A percentile compares a stretch with the other conserved stretches of the same genome.
phyloP scores from a whole-genome alignment of 2,797 vertebrate genomes.

The Phoebastria nigripes region DNA sequence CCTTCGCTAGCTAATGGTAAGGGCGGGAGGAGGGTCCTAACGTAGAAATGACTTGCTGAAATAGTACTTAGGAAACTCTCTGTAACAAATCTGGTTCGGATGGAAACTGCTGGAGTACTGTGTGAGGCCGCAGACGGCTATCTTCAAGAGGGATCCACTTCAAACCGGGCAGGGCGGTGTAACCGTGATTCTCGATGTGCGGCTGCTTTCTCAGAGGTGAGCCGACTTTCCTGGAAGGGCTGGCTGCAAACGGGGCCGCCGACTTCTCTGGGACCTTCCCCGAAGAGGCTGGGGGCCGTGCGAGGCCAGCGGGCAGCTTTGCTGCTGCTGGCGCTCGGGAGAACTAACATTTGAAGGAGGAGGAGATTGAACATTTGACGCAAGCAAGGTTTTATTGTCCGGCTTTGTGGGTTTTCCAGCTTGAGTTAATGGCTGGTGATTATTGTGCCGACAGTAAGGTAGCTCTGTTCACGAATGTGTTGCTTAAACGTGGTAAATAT shows the following conservation, averaged over 20 bases:
- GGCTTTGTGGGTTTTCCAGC: background rate
- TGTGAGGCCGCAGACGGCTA: rapidly evolving
- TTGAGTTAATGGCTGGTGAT: background rate
- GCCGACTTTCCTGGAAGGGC: background rate
- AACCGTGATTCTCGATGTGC: rapidly evolving
- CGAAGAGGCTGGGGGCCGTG: background rate
- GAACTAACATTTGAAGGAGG: background rate
- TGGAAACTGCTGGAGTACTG: background rate
- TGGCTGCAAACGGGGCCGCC: background rate
- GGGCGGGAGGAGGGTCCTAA: background rate
- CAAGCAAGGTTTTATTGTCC: background rate
- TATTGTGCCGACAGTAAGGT: background rate
- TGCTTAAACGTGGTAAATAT: background rate
- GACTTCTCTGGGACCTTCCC: background rate
- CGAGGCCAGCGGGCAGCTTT: background rate
- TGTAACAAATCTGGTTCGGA: rapidly evolving
- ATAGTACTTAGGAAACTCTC: rapidly evolving
- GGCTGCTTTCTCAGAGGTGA: background rate
- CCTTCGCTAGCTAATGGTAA: rapidly evolving
- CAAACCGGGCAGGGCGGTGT: background rate
- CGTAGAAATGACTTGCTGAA: rapidly evolving
- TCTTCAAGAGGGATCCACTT: background rate
- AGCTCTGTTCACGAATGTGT: background rate
- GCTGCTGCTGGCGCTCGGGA: rapidly evolving
- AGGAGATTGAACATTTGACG: rapidly evolving